phyloP scores from a whole-genome alignment of 2,113 vertebrate genomes.

The Diadophis punctatus region DNA sequence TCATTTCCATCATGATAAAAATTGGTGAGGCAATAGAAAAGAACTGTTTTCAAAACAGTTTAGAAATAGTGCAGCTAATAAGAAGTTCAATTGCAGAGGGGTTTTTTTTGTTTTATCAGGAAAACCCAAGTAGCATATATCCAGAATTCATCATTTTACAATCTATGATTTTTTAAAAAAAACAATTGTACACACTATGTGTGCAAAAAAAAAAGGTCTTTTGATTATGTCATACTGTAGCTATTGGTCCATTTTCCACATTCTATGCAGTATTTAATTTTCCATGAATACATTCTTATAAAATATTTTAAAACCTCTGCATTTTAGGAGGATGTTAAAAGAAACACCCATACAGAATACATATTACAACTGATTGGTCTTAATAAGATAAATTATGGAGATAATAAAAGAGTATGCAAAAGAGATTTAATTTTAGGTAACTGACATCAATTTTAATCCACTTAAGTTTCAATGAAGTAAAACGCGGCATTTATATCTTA shows the following conservation, averaged over 20 bases:
- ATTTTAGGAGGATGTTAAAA: conserved; percentile 50
- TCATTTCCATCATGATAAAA: conserved; percentile 60
- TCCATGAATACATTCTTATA: conserved; percentile 53
- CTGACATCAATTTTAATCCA: conserved; percentile 1
- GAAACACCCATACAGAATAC: conserved; percentile 43
- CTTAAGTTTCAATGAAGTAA: neutral
- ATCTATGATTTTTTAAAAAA: conserved; percentile 20
- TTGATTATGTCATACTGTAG: conserved; percentile 50
- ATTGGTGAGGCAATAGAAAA: conserved; percentile 58
- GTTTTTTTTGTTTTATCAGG: conserved; percentile 38
- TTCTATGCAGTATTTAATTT: conserved; percentile 55
- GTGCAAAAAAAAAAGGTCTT: conserved; percentile 22
- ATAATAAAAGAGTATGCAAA: conserved; percentile 12
- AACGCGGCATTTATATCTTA: neutral
- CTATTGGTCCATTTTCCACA: conserved; percentile 64
- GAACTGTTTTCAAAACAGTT: conserved; percentile 37
- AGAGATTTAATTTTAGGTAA: neutral
- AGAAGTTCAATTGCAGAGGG: conserved; percentile 55
- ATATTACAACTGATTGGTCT: conserved; percentile 30
- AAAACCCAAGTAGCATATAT: conserved; percentile 55
- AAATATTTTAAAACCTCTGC: conserved; percentile 55
- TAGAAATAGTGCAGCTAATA: conserved; percentile 60
- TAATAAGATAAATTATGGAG: conserved; percentile 35
- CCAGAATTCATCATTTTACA: conserved; percentile 54
- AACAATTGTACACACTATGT: neutral